Evolutionary conservation across 53 echinoderm and acorn worm species (phyloP).

Genomic region (Echinarachnius parma): DNA sequence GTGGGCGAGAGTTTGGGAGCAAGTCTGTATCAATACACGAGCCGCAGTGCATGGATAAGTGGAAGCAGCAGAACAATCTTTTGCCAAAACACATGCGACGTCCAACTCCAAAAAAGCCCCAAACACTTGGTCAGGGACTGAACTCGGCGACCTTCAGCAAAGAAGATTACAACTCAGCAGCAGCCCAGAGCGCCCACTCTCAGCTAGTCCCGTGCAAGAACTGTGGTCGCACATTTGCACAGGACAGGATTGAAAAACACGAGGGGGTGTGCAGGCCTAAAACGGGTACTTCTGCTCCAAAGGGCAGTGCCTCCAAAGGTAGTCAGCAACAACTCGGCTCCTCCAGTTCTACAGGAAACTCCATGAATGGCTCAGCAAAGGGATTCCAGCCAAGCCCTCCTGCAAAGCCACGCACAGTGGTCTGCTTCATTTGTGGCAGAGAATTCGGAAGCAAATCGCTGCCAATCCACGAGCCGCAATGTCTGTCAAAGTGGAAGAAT

Average conservation of each 20-base stretch:
- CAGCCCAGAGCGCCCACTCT: conserved; percentile 64
- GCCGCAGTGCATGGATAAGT: conserved; percentile 92
- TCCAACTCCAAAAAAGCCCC: conserved; percentile 74
- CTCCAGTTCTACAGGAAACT: conserved; percentile 9
- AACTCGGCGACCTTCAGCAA: neutral
- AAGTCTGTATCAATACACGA: conserved; percentile 98
- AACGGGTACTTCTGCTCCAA: neutral
- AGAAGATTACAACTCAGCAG: conserved; percentile 74
- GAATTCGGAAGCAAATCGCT: conserved; percentile 93
- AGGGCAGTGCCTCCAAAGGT: neutral
- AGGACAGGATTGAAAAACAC: conserved; percentile 77
- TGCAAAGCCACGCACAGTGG: conserved; percentile 62
- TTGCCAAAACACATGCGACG: conserved; percentile 86
- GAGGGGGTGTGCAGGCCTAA: conserved; percentile 65
- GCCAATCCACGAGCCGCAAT: conserved; percentile 85
- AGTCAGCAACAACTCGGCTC: conserved; percentile 18
- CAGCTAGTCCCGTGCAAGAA: conserved; percentile 77
- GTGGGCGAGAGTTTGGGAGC: conserved; percentile 93
- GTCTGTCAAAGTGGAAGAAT: conserved; percentile 77
- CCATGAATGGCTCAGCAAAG: conserved; percentile 14
- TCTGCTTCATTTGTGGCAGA: conserved; percentile 95
- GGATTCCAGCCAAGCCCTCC: conserved; percentile 43
- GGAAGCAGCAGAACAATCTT: conserved; percentile 76
- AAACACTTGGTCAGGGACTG: conserved; percentile 38
- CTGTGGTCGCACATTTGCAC: conserved; percentile 87